Conservation (phyloP, 2,797 vertebrate genomes). For the Denticeps clupeoides region DNA sequence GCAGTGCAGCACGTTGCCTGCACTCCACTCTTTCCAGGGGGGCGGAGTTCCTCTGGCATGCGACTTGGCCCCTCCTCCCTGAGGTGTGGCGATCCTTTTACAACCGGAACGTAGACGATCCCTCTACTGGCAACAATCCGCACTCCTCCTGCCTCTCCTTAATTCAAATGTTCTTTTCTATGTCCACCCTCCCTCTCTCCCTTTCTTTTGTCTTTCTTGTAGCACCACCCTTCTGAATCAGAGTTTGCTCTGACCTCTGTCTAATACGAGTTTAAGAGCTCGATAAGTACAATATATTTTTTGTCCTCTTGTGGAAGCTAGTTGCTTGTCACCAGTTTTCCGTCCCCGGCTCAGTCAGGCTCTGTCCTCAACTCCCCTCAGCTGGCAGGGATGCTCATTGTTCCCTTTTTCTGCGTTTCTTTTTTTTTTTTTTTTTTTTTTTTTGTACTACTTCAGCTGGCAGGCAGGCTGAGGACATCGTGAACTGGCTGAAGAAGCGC, state of each 20-base stretch:
- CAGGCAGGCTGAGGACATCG: conserved; percentile 83
- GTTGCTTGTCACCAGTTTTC: not conserved
- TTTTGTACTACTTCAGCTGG: conserved; percentile 65
- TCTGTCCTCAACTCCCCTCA: too few relatives aligned
- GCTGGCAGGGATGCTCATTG: not conserved
- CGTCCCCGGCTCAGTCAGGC: not conserved
- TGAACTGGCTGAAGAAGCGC: conserved; percentile 92
- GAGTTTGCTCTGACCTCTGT: too few relatives aligned
- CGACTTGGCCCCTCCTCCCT: not conserved
- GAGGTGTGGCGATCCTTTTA: too few relatives aligned
- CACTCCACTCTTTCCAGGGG: conserved; percentile 1
- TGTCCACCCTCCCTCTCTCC: too few relatives aligned
- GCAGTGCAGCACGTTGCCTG: conserved; percentile 54
- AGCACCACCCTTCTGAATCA: too few relatives aligned
- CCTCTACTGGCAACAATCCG: too few relatives aligned
- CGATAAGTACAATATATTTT: too few relatives aligned
- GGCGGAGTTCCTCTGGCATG: too few relatives aligned
- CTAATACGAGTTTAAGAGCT: too few relatives aligned
- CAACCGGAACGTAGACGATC: too few relatives aligned
- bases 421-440: not conserved
- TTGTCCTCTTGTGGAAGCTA: not conserved
- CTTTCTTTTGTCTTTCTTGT: not conserved
- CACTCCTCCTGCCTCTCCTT: too few relatives aligned
- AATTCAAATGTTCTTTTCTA: too few relatives aligned
- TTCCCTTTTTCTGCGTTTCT: not conserved